Conservation (phyloP, 2,888 invertebrate species). For the Phrixothrix hirtus region DNA sequence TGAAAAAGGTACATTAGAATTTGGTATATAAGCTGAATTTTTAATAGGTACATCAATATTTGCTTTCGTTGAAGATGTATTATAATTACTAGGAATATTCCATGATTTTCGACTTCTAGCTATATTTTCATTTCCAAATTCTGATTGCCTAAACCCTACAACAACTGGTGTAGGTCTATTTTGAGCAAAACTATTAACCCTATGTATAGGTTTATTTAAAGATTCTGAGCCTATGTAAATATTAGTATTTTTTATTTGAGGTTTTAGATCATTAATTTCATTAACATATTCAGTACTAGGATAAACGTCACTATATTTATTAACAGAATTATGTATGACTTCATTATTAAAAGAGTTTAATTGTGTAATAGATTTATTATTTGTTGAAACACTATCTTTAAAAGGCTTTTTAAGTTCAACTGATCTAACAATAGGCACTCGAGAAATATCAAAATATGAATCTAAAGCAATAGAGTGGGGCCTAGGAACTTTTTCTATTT, state of each 20-base stretch:
- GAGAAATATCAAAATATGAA: conserved; percentile 47
- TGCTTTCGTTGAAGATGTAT: conserved; percentile 42
- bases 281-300: conserved; percentile 14
- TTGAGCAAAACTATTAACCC: conserved; percentile 46
- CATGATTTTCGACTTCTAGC: conserved; percentile 40
- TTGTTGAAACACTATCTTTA: conserved; percentile 31
- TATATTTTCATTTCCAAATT: conserved; percentile 23
- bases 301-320: conserved; percentile 20
- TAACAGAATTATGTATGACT: conserved; percentile 4
- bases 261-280: conserved; percentile 29
- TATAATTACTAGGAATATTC: conserved; percentile 39
- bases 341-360: conserved; percentile 22
- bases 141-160: conserved; percentile 48
- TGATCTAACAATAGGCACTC: conserved; percentile 58
- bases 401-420: conserved; percentile 59
- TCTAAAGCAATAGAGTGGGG: conserved; percentile 47
- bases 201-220: conserved; percentile 40
- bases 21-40: conserved; percentile 17
- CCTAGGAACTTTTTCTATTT: conserved; percentile 36
- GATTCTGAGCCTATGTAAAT: conserved; percentile 34
- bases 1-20: conserved; percentile 53
- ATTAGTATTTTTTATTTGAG: conserved; percentile 27
- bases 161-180: conserved; percentile 46
- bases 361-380: conserved; percentile 27
- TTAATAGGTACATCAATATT: conserved; percentile 15